These are phyloP conservation scores for Odocoileus hemionus DNA, from an alignment of 2,113 vertebrate species.

Conservation along the genomic window DNA sequence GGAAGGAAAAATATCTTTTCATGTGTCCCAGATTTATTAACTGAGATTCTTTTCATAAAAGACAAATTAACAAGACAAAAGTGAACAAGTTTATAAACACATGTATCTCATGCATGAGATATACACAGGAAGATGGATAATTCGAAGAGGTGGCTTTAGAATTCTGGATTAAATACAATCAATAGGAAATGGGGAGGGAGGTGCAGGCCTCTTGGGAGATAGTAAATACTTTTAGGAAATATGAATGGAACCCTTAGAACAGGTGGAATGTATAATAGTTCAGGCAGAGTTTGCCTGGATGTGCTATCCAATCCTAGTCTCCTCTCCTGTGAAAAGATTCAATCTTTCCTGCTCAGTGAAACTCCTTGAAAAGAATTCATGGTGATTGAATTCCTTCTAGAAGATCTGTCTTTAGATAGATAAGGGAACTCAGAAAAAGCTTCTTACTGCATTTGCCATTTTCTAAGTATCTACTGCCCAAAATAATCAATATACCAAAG, in stretches of 20 bases:
- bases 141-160: neutral
- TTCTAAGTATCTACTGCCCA: neutral
- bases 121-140: neutral
- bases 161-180: neutral
- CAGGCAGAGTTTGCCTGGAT: neutral
- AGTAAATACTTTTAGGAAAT: neutral
- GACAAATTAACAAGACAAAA: neutral
- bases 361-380: neutral
- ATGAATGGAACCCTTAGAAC: neutral
- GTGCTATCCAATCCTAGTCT: neutral
- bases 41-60: neutral
- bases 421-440: neutral
- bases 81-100: neutral
- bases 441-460: neutral
- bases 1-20: neutral
- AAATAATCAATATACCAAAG: neutral
- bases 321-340: neutral
- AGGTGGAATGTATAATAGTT: neutral
- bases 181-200: neutral
- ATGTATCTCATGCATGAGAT: neutral
- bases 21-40: neutral
- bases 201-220: neutral
- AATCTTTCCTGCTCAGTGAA: neutral
- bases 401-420: neutral
- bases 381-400: neutral